Percentiles rank a stretch among this genome's conserved stretches.
Conservation (phyloP, 1,140 invertebrate genomes). For the Dreissena rostriformis region DNA sequence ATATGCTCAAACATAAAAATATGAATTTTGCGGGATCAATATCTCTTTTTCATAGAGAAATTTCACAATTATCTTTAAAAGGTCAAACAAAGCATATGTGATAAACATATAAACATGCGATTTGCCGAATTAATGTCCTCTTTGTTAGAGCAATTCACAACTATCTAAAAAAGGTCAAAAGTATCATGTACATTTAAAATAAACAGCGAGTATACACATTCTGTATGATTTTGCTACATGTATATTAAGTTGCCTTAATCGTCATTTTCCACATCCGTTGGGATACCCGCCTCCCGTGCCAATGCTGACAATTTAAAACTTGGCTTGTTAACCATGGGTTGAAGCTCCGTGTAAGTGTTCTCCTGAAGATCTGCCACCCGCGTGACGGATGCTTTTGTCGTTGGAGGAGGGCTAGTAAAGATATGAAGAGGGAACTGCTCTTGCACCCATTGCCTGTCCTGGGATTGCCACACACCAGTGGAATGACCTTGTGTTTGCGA, state of each 20-base stretch:
- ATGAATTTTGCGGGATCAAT: no score
- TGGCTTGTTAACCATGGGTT: conserved; percentile 20
- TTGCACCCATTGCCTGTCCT: conserved; percentile 27
- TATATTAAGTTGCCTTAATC: conserved; percentile 27
- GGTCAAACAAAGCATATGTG: conserved; percentile 14
- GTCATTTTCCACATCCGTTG: conserved; percentile 23
- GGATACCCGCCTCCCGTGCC: conserved; percentile 23
- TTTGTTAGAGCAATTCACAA: conserved; percentile 6
- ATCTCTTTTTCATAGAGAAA: conserved; percentile 29
- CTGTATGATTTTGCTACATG: conserved; percentile 28
- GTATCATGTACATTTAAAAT: conserved; percentile 4
- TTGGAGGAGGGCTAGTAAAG: conserved; percentile 24
- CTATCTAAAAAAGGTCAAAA: conserved; percentile 1
- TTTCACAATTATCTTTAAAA: conserved; percentile 20
- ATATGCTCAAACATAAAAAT: no score
- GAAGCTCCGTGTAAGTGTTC: conserved; percentile 21
- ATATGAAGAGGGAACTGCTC: conserved; percentile 25
- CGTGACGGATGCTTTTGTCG: conserved; percentile 17
- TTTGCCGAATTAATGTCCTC: conserved; percentile 7
- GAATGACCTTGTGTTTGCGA: conserved; percentile 28
- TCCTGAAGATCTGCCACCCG: conserved; percentile 23
- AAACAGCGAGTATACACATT: conserved; percentile 7
- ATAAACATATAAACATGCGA: conserved; percentile 29
- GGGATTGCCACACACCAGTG: conserved; percentile 26
- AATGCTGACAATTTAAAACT: conserved; percentile 21